Percentiles rank a stretch among this genome's conserved stretches.
Conservation (phyloP, 2,888 invertebrate species). For the Athrips mouffetella region DNA sequence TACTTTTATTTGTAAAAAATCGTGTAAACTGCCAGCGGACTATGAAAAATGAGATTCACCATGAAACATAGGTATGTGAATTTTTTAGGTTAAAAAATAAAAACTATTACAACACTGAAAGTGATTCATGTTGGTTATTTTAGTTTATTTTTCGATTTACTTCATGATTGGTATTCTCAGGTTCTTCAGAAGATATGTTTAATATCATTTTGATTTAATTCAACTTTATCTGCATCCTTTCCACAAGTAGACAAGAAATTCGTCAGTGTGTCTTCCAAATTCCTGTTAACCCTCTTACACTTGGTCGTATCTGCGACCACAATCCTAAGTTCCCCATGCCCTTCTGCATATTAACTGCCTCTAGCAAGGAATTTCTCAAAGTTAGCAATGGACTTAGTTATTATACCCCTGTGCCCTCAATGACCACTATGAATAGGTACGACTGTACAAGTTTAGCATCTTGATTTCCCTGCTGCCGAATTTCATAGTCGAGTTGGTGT, state of each 20-base stretch:
- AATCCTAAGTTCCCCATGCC: not conserved
- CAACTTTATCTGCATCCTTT: not conserved
- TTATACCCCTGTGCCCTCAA: conserved; percentile 38
- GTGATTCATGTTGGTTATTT: not conserved
- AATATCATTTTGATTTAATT: not conserved
- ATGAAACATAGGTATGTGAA: conserved; percentile 2
- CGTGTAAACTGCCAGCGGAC: conserved; percentile 17
- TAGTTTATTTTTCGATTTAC: not conserved
- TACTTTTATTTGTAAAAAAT: conserved; percentile 12
- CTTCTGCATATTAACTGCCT: conserved; percentile 3
- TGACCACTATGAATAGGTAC: conserved; percentile 46
- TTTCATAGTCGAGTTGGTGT: conserved; percentile 46
- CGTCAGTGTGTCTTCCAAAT: too few relatives aligned
- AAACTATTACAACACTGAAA: not conserved
- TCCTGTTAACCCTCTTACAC: too few relatives aligned
- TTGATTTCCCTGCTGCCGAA: conserved; percentile 70
- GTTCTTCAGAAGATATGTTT: not conserved
- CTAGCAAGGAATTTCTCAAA: conserved; percentile 27
- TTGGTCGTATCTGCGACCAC: conserved; percentile 1
- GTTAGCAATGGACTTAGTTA: conserved; percentile 31
- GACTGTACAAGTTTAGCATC: conserved; percentile 60
- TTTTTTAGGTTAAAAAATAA: conserved; percentile 8
- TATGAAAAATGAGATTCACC: not conserved
- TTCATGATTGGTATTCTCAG: not conserved
- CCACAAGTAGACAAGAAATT: too few relatives aligned